phyloP scores from a whole-genome alignment of 2,113 vertebrate genomes.

The Pangasianodon gigas region DNA sequence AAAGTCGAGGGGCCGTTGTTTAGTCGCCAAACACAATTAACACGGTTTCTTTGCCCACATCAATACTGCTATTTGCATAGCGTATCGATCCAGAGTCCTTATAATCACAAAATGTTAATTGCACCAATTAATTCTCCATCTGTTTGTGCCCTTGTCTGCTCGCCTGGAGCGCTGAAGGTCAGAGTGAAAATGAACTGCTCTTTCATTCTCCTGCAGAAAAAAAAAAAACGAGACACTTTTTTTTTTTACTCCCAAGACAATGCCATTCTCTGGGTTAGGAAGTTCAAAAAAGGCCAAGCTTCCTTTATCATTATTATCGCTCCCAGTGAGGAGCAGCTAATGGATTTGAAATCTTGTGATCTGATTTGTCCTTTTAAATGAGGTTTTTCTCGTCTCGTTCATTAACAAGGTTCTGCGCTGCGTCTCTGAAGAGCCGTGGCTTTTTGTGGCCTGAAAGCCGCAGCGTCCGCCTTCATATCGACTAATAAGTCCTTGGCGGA shows the following conservation, averaged over 20 bases:
- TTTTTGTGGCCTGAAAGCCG: conserved; percentile 64
- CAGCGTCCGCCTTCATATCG: conserved; percentile 69
- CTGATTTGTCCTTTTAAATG: conserved; percentile 80
- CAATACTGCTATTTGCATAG: conserved; percentile 87
- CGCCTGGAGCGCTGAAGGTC: conserved; percentile 87
- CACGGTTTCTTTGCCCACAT: conserved; percentile 80
- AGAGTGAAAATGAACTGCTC: conserved; percentile 81
- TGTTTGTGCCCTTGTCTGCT: conserved; percentile 84
- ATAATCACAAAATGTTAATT: conserved; percentile 98
- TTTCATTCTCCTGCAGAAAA: conserved; percentile 76
- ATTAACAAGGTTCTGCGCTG: conserved; percentile 66
- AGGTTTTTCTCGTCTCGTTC: conserved; percentile 74
- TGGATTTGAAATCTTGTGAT: conserved; percentile 78
- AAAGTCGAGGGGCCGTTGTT: conserved; percentile 68
- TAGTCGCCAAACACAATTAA: conserved; percentile 78
- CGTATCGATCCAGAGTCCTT: conserved; percentile 93
- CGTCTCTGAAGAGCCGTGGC: conserved; percentile 41
- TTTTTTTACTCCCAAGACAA: conserved; percentile 68
- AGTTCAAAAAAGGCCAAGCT: conserved; percentile 67
- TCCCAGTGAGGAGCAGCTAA: conserved; percentile 75
- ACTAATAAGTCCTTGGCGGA: conserved; percentile 73
- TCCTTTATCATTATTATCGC: conserved; percentile 77
- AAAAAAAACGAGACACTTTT: conserved; percentile 22
- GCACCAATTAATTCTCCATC: conserved; percentile 98
- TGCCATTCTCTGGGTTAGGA: conserved; percentile 68